These are phyloP conservation scores for Neodiprion virginianus DNA, from an alignment of 1,140 invertebrate species.

Conservation along the genomic window DNA sequence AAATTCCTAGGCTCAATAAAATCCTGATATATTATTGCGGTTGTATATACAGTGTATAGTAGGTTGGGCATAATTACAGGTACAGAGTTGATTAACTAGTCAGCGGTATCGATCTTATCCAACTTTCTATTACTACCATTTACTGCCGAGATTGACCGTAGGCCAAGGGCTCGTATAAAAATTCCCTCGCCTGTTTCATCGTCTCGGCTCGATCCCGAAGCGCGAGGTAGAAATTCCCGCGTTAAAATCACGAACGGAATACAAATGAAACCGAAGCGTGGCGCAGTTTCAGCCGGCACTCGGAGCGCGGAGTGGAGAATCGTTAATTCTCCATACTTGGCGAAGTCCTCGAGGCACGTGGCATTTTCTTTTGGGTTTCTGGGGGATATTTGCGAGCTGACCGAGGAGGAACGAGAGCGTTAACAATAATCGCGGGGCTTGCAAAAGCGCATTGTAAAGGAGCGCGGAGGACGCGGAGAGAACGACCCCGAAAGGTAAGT, in stretches of 20 bases:
- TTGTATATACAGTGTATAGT: not conserved
- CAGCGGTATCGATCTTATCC: slow-evolving; percentile 1
- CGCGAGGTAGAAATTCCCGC: no score
- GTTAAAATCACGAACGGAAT: not conserved
- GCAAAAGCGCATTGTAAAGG: not conserved
- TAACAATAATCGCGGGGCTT: slow-evolving; percentile 3
- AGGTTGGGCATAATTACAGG: not conserved
- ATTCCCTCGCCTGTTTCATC: no score
- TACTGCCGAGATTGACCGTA: not conserved
- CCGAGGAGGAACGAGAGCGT: slow-evolving; percentile 12
- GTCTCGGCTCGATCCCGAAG: no score
- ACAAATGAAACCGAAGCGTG: not conserved
- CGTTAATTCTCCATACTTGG: no score
- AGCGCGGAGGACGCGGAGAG: not conserved
- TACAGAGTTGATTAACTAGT: slow-evolving; percentile 7
- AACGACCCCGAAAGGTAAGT: not conserved
- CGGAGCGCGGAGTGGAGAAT: no score
- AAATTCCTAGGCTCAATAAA: not conserved
- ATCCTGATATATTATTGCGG: not conserved
- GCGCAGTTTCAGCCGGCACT: not conserved
- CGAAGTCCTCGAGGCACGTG: slow-evolving; percentile 27
- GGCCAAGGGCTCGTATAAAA: no score
- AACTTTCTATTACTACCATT: not conserved
- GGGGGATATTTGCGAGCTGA: slow-evolving; percentile 16
- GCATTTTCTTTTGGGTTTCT: slow-evolving; percentile 23